phyloP scores from a whole-genome alignment of 1,140 invertebrate species.

The Leptestheria dahalacensis region DNA sequence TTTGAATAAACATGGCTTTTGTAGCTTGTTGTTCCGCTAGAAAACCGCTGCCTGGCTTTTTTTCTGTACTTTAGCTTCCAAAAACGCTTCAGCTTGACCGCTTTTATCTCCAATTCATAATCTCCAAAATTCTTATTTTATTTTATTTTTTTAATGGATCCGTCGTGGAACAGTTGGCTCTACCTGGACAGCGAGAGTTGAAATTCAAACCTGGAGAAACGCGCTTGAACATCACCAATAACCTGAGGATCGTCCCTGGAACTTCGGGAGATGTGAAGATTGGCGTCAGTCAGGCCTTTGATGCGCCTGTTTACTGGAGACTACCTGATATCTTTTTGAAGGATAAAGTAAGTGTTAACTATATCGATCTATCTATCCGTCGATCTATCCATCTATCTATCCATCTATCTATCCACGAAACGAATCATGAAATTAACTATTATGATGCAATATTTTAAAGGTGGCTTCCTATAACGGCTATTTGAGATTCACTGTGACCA shows the following conservation, averaged over 20 bases:
- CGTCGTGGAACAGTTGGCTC: slow-evolving; percentile 27
- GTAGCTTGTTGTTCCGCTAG: too few relatives aligned
- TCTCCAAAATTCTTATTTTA: background rate
- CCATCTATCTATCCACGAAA: too few relatives aligned
- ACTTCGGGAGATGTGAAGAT: slow-evolving; percentile 45
- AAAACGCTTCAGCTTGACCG: background rate
- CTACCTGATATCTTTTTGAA: slow-evolving; percentile 67
- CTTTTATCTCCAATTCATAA: background rate
- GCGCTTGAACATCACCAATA: slow-evolving; percentile 38
- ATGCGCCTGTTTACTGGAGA: slow-evolving; percentile 71
- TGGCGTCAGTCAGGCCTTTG: slow-evolving; percentile 43
- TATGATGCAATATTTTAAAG: slow-evolving; percentile 31
- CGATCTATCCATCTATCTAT: too few relatives aligned
- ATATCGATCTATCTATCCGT: too few relatives aligned
- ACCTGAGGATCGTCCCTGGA: slow-evolving; percentile 48
- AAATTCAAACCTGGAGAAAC: slow-evolving; percentile 21
- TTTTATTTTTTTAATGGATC: slow-evolving; percentile 2
- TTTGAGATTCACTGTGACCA: slow-evolving; percentile 58
- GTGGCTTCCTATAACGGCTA: slow-evolving; percentile 83
- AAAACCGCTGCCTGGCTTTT: background rate
- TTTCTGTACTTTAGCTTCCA: background rate
- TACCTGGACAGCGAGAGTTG: slow-evolving; percentile 28
- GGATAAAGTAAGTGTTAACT: slow-evolving; percentile 60
- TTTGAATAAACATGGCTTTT: too few relatives aligned
- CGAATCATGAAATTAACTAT: too few relatives aligned